Base-by-base conservation (phyloP, 2,888 invertebrate species). In the Heliconius ethilla region DNA sequence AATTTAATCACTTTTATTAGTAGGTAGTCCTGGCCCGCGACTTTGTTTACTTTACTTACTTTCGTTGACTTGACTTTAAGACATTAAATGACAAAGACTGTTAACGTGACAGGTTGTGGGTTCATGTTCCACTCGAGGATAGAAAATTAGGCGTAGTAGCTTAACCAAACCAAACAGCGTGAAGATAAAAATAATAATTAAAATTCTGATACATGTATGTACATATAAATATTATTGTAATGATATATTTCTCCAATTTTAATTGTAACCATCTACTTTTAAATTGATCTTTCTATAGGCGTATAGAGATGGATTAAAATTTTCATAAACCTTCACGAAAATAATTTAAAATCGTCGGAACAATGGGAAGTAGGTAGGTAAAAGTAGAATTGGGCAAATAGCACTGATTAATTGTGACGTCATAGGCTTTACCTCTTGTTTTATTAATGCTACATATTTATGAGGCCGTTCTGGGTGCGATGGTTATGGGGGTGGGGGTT, bases 301-400 rank as follows among this genome's bases (percentile, higher is more conserved):
- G 1, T 27, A 63, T 15, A 29, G 65, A 65, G 65, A 65, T 15
- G 29, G 22, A n/a, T 66, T 66, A 7, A 66, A 66, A 66, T 66
- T 33, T 66, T 66, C 33, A 66, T 66, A 66, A 22, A 66, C 22
- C 22, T 22, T 22, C 66, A 66, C 66, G 66, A 66, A 66, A 66
- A 66, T 66, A 33, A 66, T 66, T 66, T 66, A 33, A 66, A 65
- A 15, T 18, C 9, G 18, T 27, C 29, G 27, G 18, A 66, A 33
- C 33, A 66, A 66, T 66, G 33, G 29, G 18, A 22, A 29, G 33
- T 66, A 3, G 4, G 66, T 22, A 9, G 9, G 51, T 22, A 18
- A 51, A 51, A 51, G 18, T 51, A 66, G 22, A 33, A 15, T 22
- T 65, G 65, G 45, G 6, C 45, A 18, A 59, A n/a, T 9, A 59